Percentiles rank a stretch among this genome's conserved stretches.
These are phyloP conservation scores for Micrastur ruficollis DNA, from an alignment of 2,797 vertebrate genomes.

Conservation along the genomic window DNA sequence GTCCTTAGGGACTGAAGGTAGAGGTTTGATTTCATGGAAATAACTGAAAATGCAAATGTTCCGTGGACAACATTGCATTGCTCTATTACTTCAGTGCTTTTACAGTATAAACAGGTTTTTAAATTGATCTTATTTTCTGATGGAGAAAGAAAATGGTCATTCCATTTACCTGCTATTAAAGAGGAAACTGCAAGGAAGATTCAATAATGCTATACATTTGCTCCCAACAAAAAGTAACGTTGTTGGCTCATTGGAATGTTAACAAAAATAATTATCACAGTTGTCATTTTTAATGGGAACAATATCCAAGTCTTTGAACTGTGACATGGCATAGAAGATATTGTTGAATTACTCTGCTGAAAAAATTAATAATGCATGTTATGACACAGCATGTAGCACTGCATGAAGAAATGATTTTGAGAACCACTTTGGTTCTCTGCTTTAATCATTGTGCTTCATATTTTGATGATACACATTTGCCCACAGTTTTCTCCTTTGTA, in stretches of 20 bases:
- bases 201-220: not conserved
- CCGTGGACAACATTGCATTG: not conserved
- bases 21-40: not conserved
- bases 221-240: not conserved
- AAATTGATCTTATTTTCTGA: not conserved
- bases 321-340: not conserved
- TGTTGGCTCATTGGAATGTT: not conserved
- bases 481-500: not conserved
- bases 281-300: not conserved
- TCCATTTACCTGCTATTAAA: not conserved
- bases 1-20: not conserved
- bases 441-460: not conserved
- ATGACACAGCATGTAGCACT: not conserved
- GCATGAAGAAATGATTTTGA: not conserved
- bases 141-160: not conserved
- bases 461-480: not conserved
- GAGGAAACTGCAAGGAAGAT: not conserved
- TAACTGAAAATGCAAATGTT: not conserved
- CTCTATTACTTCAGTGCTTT: not conserved
- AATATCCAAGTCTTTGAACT: not conserved
- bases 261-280: not conserved
- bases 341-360: not conserved
- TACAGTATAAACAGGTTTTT: not conserved
- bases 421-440: not conserved
- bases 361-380: conserved; percentile 19